Evolutionary conservation across 2,888 invertebrate genomes (phyloP).

Genomic region (Toxonevra muliebris): DNA sequence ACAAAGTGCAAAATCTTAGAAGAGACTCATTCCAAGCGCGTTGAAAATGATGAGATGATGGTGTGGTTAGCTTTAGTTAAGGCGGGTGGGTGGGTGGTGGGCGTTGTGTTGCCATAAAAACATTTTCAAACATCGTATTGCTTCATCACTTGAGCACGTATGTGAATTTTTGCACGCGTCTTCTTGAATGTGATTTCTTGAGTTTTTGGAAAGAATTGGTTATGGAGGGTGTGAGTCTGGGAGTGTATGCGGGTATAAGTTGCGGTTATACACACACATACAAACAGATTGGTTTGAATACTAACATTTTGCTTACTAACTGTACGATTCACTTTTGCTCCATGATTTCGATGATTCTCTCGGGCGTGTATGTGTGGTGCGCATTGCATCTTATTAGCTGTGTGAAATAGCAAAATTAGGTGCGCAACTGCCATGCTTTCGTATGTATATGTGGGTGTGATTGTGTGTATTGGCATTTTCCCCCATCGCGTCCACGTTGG

Average conservation of each 20-base stretch:
- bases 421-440: background rate
- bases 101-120: slow-evolving; percentile 1
- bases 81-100: slow-evolving; percentile 33
- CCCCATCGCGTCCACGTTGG: slow-evolving; percentile 12
- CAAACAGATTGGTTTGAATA: too few species aligned
- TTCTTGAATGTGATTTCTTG: slow-evolving; percentile 8
- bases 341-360: too few species aligned
- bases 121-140: slow-evolving; percentile 28
- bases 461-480: slow-evolving; percentile 11
- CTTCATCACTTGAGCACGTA: slow-evolving; percentile 38
- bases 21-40: background rate
- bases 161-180: slow-evolving; percentile 25
- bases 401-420: background rate
- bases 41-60: slow-evolving; percentile 30
- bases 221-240: background rate
- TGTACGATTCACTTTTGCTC: background rate
- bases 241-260: background rate
- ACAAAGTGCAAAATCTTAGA: slow-evolving; percentile 22
- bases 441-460: background rate
- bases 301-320: background rate
- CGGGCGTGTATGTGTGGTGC: background rate
- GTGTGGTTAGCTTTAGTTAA: too few species aligned
- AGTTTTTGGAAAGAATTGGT: background rate
- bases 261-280: too few species aligned
- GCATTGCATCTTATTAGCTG: background rate